Base-by-base conservation (phyloP, 2,113 vertebrate species). In the Callipepla squamata region DNA sequence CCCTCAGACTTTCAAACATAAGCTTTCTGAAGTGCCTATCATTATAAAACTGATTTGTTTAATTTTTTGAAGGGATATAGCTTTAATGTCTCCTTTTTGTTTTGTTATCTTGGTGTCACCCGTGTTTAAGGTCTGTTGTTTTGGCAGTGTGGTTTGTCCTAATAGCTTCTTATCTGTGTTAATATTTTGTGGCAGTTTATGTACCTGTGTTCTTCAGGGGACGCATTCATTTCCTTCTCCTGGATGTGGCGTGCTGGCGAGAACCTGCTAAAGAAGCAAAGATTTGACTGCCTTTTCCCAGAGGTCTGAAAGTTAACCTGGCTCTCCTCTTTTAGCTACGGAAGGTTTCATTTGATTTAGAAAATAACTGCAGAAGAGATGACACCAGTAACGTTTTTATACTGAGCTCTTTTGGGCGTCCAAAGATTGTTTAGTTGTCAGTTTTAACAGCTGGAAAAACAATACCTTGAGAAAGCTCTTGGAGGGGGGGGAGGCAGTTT, bases 41-140 rank as follows among this genome's bases (percentile, higher is more conserved):
- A 83, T 96, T 93, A 84, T 98, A 97, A 98, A 98, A 94, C 94
- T 93, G 97, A 98, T 98, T 98, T 98, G 97, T 97, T 93, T 95
- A 88, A 75, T 92, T 96, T 97, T 96, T 98, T 97, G 73, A 98
- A 95, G 96, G 90, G 90, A 94, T 97, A 94, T 97, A 97, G 95
- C 97, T 97, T 97, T 98, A 98, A 97, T 97, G 96, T 76, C 93
- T 95, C 96, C 96, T 95, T 97, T 97, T 97, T 95, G 95, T 97
- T 98, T 96, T 97, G 96, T 96, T 97, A 97, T 94, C 97, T 94
- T 8, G 84, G 97, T 53, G 51, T 97, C 95, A 94, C 95, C 89
- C 62, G 20, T 95, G 86, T 95, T 80, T 95, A 92, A 96, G 92
- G 80, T 80, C 82, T 67, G 92, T 97, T 97, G 87, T 96, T 94